Percentiles rank a stretch among this genome's conserved stretches.
phyloP scores from a whole-genome alignment of 2,888 invertebrate genomes.

The Noctua pronuba region DNA sequence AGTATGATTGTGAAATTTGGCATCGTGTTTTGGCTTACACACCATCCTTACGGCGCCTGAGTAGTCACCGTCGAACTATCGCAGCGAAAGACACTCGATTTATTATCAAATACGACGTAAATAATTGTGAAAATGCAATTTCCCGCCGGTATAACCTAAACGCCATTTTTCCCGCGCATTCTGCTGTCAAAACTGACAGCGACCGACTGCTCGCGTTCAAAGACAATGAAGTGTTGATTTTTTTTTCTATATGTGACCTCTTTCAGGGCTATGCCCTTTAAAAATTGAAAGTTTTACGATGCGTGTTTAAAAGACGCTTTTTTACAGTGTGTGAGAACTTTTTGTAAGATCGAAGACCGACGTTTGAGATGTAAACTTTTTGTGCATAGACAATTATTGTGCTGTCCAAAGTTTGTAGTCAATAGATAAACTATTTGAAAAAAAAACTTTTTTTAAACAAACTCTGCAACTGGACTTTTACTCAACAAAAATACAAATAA shows the following conservation, averaged over 20 bases:
- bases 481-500: constrained; percentile 7
- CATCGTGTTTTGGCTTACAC: constrained; percentile 80
- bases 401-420: constrained; percentile 67
- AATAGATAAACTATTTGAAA: constrained; percentile 48
- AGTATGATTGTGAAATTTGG: constrained; percentile 85
- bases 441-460: constrained; percentile 6
- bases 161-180: constrained; percentile 68
- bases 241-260: constrained; percentile 42
- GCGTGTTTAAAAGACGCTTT: constrained; percentile 40
- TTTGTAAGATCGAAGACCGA: constrained; percentile 51
- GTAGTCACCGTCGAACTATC: constrained; percentile 73
- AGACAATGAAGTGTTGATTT: constrained; percentile 55
- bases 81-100: constrained; percentile 60
- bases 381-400: constrained; percentile 67
- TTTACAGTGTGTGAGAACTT: constrained; percentile 66
- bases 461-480: constrained; percentile 39
- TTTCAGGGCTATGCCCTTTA: constrained; percentile 53
- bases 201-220: constrained; percentile 56
- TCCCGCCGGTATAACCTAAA: constrained; percentile 75
- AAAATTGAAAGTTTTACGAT: constrained; percentile 55
- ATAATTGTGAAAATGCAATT: constrained; percentile 75
- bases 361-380: constrained; percentile 71
- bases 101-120: constrained; percentile 31
- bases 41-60: constrained; percentile 67
- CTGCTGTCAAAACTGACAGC: constrained; percentile 68